A percentile compares a stretch with the other conserved stretches of the same genome.
phyloP scores from a whole-genome alignment of 35 echinoderm and acorn worm species.

The Chiridota heheva region DNA sequence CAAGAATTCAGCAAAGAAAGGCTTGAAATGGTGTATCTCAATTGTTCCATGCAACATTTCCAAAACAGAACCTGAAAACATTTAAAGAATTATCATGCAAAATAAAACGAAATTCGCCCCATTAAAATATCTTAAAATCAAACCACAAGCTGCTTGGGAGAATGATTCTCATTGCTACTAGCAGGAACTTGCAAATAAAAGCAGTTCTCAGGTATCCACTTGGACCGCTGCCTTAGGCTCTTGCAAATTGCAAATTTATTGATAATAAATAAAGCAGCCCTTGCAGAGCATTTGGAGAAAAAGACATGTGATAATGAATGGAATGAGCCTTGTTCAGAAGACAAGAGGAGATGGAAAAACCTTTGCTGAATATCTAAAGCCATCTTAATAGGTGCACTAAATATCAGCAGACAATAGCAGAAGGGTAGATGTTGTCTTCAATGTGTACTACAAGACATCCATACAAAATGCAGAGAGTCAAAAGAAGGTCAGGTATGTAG shows the following conservation, averaged over 20 bases:
- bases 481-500: no score
- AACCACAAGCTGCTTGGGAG: conserved; percentile 16
- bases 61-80: conserved; percentile 19
- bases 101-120: not conserved
- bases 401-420: no score
- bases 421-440: conserved; percentile 9
- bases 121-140: not conserved
- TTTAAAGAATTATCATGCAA: not conserved
- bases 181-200: not conserved
- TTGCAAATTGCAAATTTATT: conserved; percentile 19
- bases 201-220: conserved; percentile 12
- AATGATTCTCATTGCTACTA: conserved; percentile 10
- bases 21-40: no score
- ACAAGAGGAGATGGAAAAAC: not conserved
- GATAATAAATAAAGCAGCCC: conserved; percentile 3
- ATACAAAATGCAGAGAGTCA: not conserved
- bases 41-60: conserved; percentile 19
- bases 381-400: no score
- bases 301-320: not conserved
- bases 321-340: conserved; percentile 25
- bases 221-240: conserved; percentile 20
- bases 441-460: not conserved
- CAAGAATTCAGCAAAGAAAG: no score
- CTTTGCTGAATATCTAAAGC: not conserved
- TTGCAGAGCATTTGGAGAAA: conserved; percentile 11